phyloP scores from a whole-genome alignment of 2,113 vertebrate species.

The Beaufortia kweichowensis region DNA sequence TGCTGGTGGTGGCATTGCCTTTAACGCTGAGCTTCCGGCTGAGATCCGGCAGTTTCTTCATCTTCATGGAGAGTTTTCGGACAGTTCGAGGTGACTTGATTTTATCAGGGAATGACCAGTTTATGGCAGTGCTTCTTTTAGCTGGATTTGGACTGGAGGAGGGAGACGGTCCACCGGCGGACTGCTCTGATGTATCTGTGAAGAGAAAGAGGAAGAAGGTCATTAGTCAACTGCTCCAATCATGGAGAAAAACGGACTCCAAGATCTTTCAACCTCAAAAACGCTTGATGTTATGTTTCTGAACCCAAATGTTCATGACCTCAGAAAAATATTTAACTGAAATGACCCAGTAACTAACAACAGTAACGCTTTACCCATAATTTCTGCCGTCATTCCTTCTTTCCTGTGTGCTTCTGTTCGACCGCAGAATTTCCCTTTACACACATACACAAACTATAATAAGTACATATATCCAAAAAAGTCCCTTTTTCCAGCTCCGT shows the following conservation, averaged over 20 bases:
- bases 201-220: constrained; percentile 42
- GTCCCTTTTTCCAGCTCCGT: constrained; percentile 9
- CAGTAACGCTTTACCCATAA: constrained; percentile 17
- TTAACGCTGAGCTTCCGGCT: constrained; percentile 91
- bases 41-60: constrained; percentile 96
- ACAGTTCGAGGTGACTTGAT: constrained; percentile 97
- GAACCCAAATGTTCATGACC: no score
- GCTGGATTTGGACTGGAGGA: constrained; percentile 85
- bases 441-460: not conserved
- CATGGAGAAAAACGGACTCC: not conserved
- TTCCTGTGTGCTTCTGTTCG: constrained; percentile 16
- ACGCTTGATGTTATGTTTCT: not conserved
- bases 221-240: constrained; percentile 34
- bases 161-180: constrained; percentile 78
- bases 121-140: constrained; percentile 90
- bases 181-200: constrained; percentile 66
- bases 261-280: not conserved
- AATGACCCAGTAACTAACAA: no score
- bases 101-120: constrained; percentile 96
- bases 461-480: constrained; percentile 29
- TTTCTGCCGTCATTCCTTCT: constrained; percentile 7
- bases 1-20: constrained; percentile 77
- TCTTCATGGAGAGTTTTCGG: constrained; percentile 97
- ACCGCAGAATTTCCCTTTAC: constrained; percentile 9
- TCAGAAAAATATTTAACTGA: no score